Base-by-base conservation (phyloP, 2,888 invertebrate genomes). In the Lasiommata megera region DNA sequence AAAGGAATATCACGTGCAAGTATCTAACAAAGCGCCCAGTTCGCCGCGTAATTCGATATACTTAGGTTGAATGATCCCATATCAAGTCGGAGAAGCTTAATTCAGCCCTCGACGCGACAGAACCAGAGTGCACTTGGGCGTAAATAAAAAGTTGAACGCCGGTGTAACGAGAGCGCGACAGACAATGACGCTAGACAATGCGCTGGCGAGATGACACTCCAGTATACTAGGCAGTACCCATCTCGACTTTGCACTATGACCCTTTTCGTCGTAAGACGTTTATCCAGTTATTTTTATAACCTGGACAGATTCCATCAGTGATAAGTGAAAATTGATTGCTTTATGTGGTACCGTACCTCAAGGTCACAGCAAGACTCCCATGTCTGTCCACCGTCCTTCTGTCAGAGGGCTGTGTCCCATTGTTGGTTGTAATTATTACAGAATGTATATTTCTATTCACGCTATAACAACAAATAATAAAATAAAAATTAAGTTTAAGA, bases 31-130 rank as follows among this genome's bases (percentile, higher is more conserved):
- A 83, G 88, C 83, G 82, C 83, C 80, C 84, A 84, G 79, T 77
- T 79, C 81, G 74, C 84, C 81, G 82, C 77, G 89, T 88, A 89
- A 90, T 88, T 82, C 82, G 85, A 90, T 89, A 88, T 84, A 77
- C 80, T 77, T 74, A 80, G 81, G 89, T 87, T 90, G 89, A 90
- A 90, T 90, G 87, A 84, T 88, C 89, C 89, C 89, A 89, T 89
- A 89, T 88, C 88, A 85, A 79, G 80, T 77, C 74, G 68, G 82
- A 88, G 88, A 82, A 80, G 86, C 86, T 87, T 89, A 88, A 88
- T 89, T 88, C 88, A 80, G 82, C 84, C 81, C 88, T 86, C 80
- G 76, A 80, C 80, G 77, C 74, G 80, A 85, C 83, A 79, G 80
- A 81, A 78, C 77, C 81, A 72, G 81, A 88, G 88, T 87, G 89